A percentile compares a stretch with the other conserved stretches of the same genome.
phyloP scores from a whole-genome alignment of 2,888 invertebrate species.

The Molorchus minor region DNA sequence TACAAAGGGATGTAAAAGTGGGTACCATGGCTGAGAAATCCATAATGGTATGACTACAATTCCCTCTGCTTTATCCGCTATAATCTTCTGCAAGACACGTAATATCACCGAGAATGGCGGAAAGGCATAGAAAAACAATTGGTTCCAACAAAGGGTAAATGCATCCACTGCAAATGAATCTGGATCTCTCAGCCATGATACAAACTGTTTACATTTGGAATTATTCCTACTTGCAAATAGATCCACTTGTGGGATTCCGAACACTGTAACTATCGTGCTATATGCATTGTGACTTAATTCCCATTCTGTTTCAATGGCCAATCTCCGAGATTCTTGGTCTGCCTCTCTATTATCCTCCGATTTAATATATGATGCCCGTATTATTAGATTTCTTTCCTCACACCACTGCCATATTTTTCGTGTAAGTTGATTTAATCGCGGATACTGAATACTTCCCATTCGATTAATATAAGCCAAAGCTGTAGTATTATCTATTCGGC shows the following conservation, averaged over 20 bases:
- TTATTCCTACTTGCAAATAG: conserved; percentile 29
- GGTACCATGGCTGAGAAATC: conserved; percentile 29
- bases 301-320: conserved; percentile 10
- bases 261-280: neutral
- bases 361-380: conserved; percentile 28
- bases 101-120: conserved; percentile 41
- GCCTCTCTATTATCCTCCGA: conserved; percentile 25
- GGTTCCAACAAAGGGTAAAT: conserved; percentile 41
- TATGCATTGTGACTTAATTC: neutral
- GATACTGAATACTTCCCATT: conserved; percentile 26
- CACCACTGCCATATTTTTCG: conserved; percentile 28
- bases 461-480: conserved; percentile 28
- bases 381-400: conserved; percentile 22
- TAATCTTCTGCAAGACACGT: conserved; percentile 47
- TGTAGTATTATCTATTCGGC: conserved; percentile 31
- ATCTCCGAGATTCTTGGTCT: conserved; percentile 18
- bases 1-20: conserved; percentile 16
- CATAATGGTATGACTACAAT: conserved; percentile 29
- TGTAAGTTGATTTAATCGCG: conserved; percentile 11
- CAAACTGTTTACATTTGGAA: conserved; percentile 43
- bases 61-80: conserved; percentile 21
- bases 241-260: conserved; percentile 25
- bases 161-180: conserved; percentile 44
- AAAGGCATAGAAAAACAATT: conserved; percentile 32
- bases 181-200: conserved; percentile 48